These are phyloP conservation scores for Perizoma affinitatum DNA, from an alignment of 2,888 invertebrate genomes.

Conservation along the genomic window DNA sequence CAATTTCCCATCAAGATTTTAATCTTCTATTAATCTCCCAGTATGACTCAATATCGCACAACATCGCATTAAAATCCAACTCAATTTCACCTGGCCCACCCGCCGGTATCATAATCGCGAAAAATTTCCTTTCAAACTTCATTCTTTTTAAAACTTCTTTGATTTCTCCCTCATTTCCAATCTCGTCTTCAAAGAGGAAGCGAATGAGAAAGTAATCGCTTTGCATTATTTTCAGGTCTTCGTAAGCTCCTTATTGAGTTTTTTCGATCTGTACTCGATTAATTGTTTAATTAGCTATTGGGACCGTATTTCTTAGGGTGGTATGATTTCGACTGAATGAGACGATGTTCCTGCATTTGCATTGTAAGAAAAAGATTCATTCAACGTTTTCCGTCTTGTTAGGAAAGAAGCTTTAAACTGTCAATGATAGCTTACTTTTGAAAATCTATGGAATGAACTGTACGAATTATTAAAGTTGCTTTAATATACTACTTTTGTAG, in stretches of 20 bases:
- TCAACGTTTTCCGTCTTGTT: no score
- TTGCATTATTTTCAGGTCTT: constrained; percentile 69
- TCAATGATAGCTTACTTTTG: no score
- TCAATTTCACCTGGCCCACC: constrained; percentile 60
- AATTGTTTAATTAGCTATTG: constrained; percentile 41
- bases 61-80: constrained; percentile 20
- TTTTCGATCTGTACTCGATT: constrained; percentile 34
- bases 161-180: constrained; percentile 71
- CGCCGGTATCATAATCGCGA: constrained; percentile 72
- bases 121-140: constrained; percentile 58
- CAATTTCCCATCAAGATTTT: constrained; percentile 22
- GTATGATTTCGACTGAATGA: constrained; percentile 26
- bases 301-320: constrained; percentile 26
- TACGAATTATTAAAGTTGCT: no score
- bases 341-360: constrained; percentile 7
- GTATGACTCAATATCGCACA: constrained; percentile 1
- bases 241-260: constrained; percentile 42
- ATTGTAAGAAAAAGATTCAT: background rate
- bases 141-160: constrained; percentile 68
- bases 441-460: no score
- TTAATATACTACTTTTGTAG: no score
- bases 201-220: constrained; percentile 76
- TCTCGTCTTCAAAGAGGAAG: constrained; percentile 58
- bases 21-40: constrained; percentile 8
- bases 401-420: no score